These are phyloP conservation scores for Stegodyphus dumicola DNA, from an alignment of 1,140 invertebrate species.

Conservation along the genomic window DNA sequence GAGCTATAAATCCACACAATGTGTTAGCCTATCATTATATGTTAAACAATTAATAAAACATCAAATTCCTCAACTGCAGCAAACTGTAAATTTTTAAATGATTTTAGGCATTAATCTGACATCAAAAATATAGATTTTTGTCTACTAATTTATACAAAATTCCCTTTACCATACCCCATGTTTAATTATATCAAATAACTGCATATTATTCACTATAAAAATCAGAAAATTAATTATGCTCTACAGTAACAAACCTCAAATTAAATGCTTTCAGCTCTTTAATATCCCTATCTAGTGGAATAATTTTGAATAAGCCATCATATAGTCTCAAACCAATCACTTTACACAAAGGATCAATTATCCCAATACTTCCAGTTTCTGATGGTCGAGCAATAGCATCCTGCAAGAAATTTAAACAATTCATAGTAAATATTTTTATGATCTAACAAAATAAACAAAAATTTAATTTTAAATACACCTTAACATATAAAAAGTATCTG, in stretches of 20 bases:
- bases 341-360: constrained; percentile 94
- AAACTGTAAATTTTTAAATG: too few species aligned
- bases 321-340: constrained; percentile 95
- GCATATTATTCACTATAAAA: not conserved
- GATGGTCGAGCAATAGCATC: constrained; percentile 71
- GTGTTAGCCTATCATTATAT: too few species aligned
- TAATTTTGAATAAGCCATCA: constrained; percentile 96
- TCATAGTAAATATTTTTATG: not conserved
- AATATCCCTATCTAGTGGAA: constrained; percentile 84
- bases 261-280: constrained; percentile 94
- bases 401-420: constrained; percentile 62
- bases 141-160: too few species aligned
- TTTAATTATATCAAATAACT: not conserved
- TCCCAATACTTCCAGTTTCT: constrained; percentile 73
- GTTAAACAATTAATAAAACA: too few species aligned
- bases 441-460: not conserved
- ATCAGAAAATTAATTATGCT: not conserved
- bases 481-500: not conserved
- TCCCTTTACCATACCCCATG: not conserved
- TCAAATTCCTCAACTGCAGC: too few species aligned
- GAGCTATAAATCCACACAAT: too few species aligned
- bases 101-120: too few species aligned
- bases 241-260: constrained; percentile 75
- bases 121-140: too few species aligned
- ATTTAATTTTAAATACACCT: not conserved